phyloP scores from a whole-genome alignment of 2,888 invertebrate genomes.

The Andrena camellia region DNA sequence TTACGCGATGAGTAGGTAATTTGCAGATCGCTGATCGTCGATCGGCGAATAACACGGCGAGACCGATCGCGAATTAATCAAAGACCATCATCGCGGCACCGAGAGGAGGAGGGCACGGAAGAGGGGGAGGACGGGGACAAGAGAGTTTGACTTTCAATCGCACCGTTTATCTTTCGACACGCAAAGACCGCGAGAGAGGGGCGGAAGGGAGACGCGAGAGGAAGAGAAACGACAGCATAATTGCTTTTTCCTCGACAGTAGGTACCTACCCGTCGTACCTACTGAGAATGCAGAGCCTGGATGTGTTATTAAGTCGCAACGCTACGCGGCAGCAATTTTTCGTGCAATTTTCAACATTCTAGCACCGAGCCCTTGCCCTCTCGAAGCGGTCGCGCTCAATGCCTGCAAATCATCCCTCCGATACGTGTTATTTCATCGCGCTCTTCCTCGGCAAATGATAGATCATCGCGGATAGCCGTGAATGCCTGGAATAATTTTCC shows the following conservation, averaged over 20 bases:
- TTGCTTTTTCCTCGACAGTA: constrained; percentile 20
- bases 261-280: constrained; percentile 5
- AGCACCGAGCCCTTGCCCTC: not conserved
- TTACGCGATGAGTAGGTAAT: constrained; percentile 83
- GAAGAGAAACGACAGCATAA: constrained; percentile 1
- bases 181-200: not conserved
- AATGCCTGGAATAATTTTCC: constrained; percentile 17
- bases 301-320: constrained; percentile 42
- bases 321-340: constrained; percentile 7
- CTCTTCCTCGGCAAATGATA: constrained; percentile 33
- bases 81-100: constrained; percentile 75
- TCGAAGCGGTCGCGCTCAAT: not conserved
- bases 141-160: constrained; percentile 34
- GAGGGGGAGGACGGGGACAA: not conserved
- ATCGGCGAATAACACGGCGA: constrained; percentile 73
- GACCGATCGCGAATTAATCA: constrained; percentile 83
- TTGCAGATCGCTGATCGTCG: constrained; percentile 78
- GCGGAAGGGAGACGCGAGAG: not conserved
- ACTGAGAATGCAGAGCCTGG: constrained; percentile 1
- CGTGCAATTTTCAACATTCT: constrained; percentile 28
- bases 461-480: not conserved
- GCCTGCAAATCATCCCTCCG: constrained; percentile 3
- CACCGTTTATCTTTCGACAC: constrained; percentile 35
- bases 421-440: constrained; percentile 34
- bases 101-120: not conserved